Evolutionary conservation across 2,113 vertebrate genomes (phyloP), one percentile per base, ranked within the genome.

Genomic region (Oncorhynchus tshawytscha): DNA sequence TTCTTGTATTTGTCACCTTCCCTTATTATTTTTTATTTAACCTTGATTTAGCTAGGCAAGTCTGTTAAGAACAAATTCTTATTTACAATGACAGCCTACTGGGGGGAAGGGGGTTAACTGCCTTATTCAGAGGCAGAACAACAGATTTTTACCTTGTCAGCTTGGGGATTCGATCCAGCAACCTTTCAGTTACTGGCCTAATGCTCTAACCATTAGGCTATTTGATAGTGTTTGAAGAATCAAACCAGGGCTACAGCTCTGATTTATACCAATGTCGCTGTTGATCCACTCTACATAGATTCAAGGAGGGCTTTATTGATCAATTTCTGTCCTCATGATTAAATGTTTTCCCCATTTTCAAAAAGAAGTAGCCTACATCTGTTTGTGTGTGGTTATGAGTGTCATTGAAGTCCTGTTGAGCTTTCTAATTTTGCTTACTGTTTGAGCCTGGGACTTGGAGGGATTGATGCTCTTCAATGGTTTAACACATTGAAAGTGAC

Each of bases 401-500:
- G 72, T 77, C 64, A 48, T 29, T 76, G 65, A 62, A 78, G 31
- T 49, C 51, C 51, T 74, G 20, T 73, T 31, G 65, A 67, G 48
- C 24, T 22, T 79, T 71, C 27, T 84, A 49, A 65, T 79, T 73
- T 80, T 68, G 79, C 73, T 78, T 62, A 48, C 75, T 8, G 57
- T 82, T 70, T 78, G 70, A 85, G 81, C 59, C 3, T 39, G 60
- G 72, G 29, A 73, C 79, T 84, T 69, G 49, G 77, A 82, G 73
- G 69, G 70, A 85, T 83, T 84, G 82, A 75, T 82, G 74, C 71
- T 86, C 81, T 72, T 90, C 82, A 86, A 34, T 82, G 81, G 82
- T 81, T 39, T 90, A 87, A 83, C 85, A 87, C 86, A 75, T 83
- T 73, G 64, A 89, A 89, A 87, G 75, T 87, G 85, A 88, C 90